Evolutionary conservation across 2,113 vertebrate genomes (phyloP), one percentile per base, ranked within the genome.

Genomic region (Sebastes fasciatus): DNA sequence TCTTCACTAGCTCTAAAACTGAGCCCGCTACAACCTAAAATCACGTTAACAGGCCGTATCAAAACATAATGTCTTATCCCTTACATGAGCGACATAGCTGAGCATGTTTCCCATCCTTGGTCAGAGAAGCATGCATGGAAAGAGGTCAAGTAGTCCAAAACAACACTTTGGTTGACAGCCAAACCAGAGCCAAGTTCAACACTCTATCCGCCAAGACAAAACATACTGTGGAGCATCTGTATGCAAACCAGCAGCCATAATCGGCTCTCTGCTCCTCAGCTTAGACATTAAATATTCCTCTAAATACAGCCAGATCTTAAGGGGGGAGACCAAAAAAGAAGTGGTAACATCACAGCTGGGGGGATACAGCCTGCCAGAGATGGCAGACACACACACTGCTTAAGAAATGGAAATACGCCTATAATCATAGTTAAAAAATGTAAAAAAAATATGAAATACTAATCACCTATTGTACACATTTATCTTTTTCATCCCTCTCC

Each of bases 211-310:
- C 66, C 12, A 52, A 61, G 26, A 75, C 54, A 66, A 83, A 75
- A 62, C 66, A 57, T 34, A 34, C 34, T 34, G 34, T 34, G 6
- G 34, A 54, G 26, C 65, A 78, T 61, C 19, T 58, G 16, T 12
- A 26, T 68, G 9, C 54, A 80, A 71, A 64, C 9, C 48, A 75
- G 40, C 60, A 79, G 58, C 16, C 58, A 65, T 69, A 45, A 67
- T 54, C 7, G 1, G 0, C 60, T 55, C 42, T 63, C 23, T 58
- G 7, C 34, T 51, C 16, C 55, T 43, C 34, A 42, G 62, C 12
- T 69, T 11, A 60, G 40, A 61, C 14, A 17, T 46, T 23, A 58
- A 40, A 74, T 58, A 72, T 57, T 62, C n/a, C n/a, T 51, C 9
- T 69, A 52, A 62, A 17, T 62, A 48, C 46, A 51, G 58, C 11